Percentiles rank a stretch among this genome's conserved stretches.
Conservation (phyloP, 2,888 invertebrate species). For the Embidobia sp. region DNA sequence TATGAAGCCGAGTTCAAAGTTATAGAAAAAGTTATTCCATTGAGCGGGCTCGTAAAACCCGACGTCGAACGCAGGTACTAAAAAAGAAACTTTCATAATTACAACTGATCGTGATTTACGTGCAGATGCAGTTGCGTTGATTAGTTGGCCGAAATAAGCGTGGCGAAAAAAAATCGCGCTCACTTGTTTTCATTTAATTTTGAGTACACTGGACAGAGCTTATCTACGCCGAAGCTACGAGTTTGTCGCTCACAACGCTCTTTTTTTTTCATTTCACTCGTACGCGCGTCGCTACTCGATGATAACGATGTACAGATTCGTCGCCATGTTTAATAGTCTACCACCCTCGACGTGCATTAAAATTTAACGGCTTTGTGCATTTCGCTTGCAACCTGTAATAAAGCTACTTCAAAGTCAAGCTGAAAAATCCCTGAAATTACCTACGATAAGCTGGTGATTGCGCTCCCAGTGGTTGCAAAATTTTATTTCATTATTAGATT, state of each 20-base stretch:
- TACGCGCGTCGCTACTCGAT: constrained; percentile 11
- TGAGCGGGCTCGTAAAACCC: not conserved
- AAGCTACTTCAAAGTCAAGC: constrained; percentile 20
- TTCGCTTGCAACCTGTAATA: constrained; percentile 35
- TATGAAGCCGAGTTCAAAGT: not conserved
- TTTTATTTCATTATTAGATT: too few species aligned
- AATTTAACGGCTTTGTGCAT: constrained; percentile 39
- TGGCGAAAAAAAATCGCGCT: not conserved
- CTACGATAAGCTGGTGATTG: too few species aligned
- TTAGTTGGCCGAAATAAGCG: not conserved
- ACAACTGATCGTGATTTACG: not conserved
- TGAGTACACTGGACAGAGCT: constrained; percentile 8
- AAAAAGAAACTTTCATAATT: constrained; percentile 1
- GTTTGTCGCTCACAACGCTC: constrained; percentile 9
- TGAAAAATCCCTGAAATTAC: constrained; percentile 21
- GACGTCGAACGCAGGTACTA: not conserved
- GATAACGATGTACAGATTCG: constrained; percentile 54
- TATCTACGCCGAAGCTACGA: constrained; percentile 23
- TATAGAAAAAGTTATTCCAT: constrained; percentile 4
- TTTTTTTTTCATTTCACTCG: constrained; percentile 12
- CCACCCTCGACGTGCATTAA: constrained; percentile 35
- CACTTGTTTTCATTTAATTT: constrained; percentile 27
- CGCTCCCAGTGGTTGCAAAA: too few species aligned
- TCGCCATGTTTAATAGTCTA: constrained; percentile 39
- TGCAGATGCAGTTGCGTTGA: constrained; percentile 2